phyloP scores from a whole-genome alignment of 2,113 vertebrate genomes.

The Proterorhinus semilunaris region DNA sequence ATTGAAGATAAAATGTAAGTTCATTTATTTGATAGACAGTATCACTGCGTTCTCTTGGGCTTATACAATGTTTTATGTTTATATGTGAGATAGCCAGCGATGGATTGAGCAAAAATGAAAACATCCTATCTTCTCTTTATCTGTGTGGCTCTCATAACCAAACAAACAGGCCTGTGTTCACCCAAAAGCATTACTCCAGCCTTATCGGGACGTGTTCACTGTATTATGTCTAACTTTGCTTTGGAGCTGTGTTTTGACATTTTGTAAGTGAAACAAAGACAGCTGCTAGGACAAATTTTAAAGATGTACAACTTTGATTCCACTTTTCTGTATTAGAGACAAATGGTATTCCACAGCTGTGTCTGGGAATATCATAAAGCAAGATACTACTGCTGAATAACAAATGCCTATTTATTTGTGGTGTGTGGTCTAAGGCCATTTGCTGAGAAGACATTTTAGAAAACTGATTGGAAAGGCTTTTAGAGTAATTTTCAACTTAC shows the following conservation, averaged over 20 bases:
- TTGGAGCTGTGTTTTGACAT: slow-evolving; percentile 48
- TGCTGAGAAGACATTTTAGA: not conserved
- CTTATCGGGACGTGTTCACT: slow-evolving; percentile 52
- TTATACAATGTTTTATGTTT: slow-evolving; percentile 49
- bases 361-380: not conserved
- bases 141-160: slow-evolving; percentile 54
- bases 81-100: slow-evolving; percentile 31
- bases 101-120: slow-evolving; percentile 34
- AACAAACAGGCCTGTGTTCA: slow-evolving; percentile 52
- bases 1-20: slow-evolving; percentile 20
- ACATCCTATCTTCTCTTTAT: slow-evolving; percentile 37
- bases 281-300: slow-evolving; percentile 21
- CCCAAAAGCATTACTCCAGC: slow-evolving; percentile 35
- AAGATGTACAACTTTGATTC: not conserved
- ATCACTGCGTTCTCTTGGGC: slow-evolving; percentile 25
- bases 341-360: not conserved
- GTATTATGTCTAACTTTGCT: slow-evolving; percentile 60
- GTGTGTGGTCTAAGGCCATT: not conserved
- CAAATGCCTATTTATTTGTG: not conserved
- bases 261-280: slow-evolving; percentile 48
- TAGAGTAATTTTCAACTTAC: too few relatives aligned
- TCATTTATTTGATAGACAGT: slow-evolving; percentile 41
- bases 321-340: not conserved
- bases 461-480: too few relatives aligned
- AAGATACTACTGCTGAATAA: not conserved